Percentiles rank a stretch among this genome's conserved stretches.
phyloP scores from a whole-genome alignment of 1,140 invertebrate species.

The Pseudomyrmex dendroicus region DNA sequence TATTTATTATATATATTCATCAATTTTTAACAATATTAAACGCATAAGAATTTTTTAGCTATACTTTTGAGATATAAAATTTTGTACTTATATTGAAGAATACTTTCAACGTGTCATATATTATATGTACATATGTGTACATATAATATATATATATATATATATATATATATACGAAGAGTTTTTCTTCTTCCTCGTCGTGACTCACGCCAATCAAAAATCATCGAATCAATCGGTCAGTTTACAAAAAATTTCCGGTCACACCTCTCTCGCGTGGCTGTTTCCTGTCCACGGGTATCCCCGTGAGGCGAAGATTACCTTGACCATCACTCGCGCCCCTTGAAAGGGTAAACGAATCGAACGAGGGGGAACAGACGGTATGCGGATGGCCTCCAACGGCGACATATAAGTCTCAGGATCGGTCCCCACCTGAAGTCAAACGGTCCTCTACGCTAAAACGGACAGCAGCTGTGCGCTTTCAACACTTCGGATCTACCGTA shows the following conservation, averaged over 20 bases:
- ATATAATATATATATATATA: no score
- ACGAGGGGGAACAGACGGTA: slow-evolving; percentile 39
- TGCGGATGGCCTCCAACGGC: slow-evolving; percentile 75
- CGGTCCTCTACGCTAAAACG: slow-evolving; percentile 72
- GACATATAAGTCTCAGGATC: slow-evolving; percentile 79
- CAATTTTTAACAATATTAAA: no score
- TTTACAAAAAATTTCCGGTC: slow-evolving; percentile 5
- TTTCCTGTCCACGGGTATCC: slow-evolving; percentile 33
- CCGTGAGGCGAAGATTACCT: slow-evolving; percentile 72
- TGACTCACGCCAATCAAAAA: slow-evolving; percentile 21
- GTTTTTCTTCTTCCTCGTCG: slow-evolving; percentile 27
- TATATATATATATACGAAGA: neutral
- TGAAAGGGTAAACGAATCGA: slow-evolving; percentile 53
- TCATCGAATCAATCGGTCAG: neutral
- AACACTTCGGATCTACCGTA: slow-evolving; percentile 61
- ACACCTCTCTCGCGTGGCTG: slow-evolving; percentile 10
- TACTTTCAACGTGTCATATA: neutral
- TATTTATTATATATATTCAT: no score
- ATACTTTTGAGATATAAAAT: no score
- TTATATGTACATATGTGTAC: no score
- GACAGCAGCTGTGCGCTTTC: slow-evolving; percentile 25
- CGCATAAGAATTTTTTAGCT: neutral
- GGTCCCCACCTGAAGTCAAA: slow-evolving; percentile 78
- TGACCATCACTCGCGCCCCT: slow-evolving; percentile 74
- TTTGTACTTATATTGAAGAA: neutral